phyloP scores from a whole-genome alignment of 2,797 vertebrate species.

The Danio aesculapii region DNA sequence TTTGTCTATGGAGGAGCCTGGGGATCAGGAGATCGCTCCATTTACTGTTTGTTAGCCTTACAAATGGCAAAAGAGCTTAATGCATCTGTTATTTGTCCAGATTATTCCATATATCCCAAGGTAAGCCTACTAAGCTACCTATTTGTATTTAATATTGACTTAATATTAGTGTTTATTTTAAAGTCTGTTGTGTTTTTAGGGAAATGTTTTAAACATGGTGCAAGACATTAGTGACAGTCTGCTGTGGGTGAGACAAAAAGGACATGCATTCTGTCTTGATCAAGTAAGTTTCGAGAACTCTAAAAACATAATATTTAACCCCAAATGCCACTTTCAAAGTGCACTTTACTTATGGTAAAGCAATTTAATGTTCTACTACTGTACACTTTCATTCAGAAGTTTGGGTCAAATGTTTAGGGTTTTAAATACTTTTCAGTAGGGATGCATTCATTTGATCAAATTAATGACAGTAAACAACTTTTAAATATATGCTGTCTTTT shows the following conservation, averaged over 20 bases:
- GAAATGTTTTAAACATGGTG: constrained; percentile 79
- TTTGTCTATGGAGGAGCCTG: constrained; percentile 81
- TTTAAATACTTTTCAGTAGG: background rate
- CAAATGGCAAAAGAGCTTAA: constrained; percentile 78
- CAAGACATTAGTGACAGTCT: constrained; percentile 80
- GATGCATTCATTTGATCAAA: background rate
- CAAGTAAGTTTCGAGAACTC: constrained; percentile 68
- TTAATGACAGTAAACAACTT: background rate
- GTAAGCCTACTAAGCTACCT: constrained; percentile 57
- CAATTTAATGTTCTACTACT: too few relatives aligned
- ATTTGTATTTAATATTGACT: background rate
- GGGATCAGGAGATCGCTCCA: constrained; percentile 78
- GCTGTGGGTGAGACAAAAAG: constrained; percentile 75
- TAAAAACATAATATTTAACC: too few relatives aligned
- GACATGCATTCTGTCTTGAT: constrained; percentile 73
- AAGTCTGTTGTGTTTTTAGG: constrained; percentile 64
- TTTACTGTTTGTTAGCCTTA: constrained; percentile 78
- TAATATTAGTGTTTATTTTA: background rate
- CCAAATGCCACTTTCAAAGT: too few relatives aligned
- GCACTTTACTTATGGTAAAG: too few relatives aligned
- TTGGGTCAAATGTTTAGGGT: background rate
- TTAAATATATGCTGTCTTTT: background rate
- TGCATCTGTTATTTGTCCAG: constrained; percentile 77
- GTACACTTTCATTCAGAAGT: too few relatives aligned
- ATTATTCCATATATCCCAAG: constrained; percentile 81